Conservation (phyloP, 2,888 invertebrate genomes). For the Andrena marginata region DNA sequence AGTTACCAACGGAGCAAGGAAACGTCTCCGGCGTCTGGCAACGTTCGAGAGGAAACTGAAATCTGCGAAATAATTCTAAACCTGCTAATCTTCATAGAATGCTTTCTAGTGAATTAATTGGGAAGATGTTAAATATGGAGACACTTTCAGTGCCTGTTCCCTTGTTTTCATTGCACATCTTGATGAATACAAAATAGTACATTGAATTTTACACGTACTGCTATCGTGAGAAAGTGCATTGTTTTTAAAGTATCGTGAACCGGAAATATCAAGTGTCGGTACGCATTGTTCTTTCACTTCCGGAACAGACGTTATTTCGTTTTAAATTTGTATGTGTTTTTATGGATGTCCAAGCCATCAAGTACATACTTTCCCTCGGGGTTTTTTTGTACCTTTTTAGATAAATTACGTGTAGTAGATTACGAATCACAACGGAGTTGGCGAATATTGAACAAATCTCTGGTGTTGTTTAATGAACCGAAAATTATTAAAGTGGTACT, state of each 20-base stretch:
- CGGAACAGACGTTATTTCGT: conserved; percentile 31
- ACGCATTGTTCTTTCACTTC: conserved; percentile 23
- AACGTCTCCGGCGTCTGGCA: not conserved
- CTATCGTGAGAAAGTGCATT: conserved; percentile 66
- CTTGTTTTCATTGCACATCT: not conserved
- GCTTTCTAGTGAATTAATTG: not conserved
- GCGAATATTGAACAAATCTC: no score
- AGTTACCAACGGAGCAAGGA: not conserved
- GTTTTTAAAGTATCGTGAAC: conserved; percentile 55
- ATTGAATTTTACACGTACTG: conserved; percentile 18
- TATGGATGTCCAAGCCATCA: conserved; percentile 11
- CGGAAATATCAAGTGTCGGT: conserved; percentile 43
- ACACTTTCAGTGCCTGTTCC: conserved; percentile 1
- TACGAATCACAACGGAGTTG: no score
- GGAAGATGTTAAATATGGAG: not conserved
- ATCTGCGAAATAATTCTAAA: no score
- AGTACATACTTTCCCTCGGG: not conserved
- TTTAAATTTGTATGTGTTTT: conserved; percentile 31
- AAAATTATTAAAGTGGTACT: not conserved
- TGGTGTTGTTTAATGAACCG: no score
- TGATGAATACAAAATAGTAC: conserved; percentile 39
- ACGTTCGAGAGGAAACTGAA: no score
- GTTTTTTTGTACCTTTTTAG: no score
- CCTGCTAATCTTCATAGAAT: not conserved
- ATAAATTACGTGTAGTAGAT: no score